phyloP scores from a whole-genome alignment of 37 sponge, comb jelly and placozoan genomes.

The Diacarnus erythraeanus region DNA sequence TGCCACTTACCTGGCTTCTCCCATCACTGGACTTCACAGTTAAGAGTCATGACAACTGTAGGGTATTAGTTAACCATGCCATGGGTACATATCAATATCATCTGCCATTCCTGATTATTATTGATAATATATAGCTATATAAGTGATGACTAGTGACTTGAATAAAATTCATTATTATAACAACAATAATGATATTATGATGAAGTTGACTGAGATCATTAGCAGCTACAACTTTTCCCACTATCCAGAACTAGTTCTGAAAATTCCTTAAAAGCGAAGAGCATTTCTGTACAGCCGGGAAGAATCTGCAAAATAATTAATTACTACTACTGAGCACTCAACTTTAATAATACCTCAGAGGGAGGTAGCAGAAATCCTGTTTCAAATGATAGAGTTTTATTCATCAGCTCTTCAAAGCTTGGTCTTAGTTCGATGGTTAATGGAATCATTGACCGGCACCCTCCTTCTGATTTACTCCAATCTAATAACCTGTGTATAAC shows the following conservation, averaged over 20 bases:
- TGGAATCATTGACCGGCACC: constrained; percentile 24
- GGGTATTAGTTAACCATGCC: no score
- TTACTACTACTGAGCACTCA: not conserved
- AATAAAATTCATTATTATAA: no score
- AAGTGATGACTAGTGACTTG: no score
- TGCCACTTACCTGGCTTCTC: no score
- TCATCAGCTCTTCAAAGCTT: no score
- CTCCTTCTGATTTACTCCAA: not conserved
- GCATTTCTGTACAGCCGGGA: constrained; percentile 53
- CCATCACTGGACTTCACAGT: no score
- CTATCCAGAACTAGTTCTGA: constrained; percentile 16
- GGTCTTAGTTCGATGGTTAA: constrained; percentile 70
- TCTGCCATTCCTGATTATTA: no score
- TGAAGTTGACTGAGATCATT: no score
- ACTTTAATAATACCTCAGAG: constrained; percentile 43
- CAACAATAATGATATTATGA: not conserved
- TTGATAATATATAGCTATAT: no score
- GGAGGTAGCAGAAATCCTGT: constrained; percentile 61
- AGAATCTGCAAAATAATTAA: constrained; percentile 38
- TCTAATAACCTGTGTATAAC: constrained; percentile 18
- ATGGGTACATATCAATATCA: no score
- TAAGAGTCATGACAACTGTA: no score
- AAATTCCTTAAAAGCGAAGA: constrained; percentile 33
- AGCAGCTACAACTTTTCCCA: not conserved
- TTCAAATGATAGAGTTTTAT: not conserved